These are phyloP conservation scores for Agapornis canus DNA, from an alignment of 2,797 vertebrate species.

Conservation along the genomic window DNA sequence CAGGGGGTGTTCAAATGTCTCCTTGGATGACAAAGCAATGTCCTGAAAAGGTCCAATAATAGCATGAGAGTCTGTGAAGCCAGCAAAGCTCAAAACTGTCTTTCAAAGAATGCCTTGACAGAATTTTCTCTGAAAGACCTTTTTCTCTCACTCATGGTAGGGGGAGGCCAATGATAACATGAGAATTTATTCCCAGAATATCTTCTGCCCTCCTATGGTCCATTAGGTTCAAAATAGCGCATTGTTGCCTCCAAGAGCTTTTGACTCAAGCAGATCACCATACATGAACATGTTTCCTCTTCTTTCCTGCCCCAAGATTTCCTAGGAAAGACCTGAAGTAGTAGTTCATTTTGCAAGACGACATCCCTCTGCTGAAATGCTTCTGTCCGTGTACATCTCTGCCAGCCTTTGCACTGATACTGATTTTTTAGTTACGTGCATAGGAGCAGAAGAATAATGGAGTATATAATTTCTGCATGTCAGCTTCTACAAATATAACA, in stretches of 20 bases:
- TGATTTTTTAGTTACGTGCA: neutral
- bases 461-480: neutral
- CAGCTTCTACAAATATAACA: neutral
- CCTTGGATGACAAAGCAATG: neutral
- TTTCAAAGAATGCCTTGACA: neutral
- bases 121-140: neutral
- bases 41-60: neutral
- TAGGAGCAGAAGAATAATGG: neutral
- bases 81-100: neutral
- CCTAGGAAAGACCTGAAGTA: neutral
- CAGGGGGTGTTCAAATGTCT: neutral
- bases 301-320: neutral
- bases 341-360: neutral
- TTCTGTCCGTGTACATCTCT: neutral
- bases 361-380: neutral
- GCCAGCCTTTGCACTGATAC: neutral
- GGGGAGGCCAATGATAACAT: neutral
- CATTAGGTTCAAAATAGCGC: neutral
- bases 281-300: neutral
- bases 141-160: neutral
- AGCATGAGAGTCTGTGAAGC: neutral
- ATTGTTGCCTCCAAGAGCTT: neutral
- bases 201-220: rapidly evolving
- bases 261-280: neutral
- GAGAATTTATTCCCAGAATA: neutral